phyloP scores from a whole-genome alignment of 2,797 vertebrate genomes.

The Manis pentadactyla region DNA sequence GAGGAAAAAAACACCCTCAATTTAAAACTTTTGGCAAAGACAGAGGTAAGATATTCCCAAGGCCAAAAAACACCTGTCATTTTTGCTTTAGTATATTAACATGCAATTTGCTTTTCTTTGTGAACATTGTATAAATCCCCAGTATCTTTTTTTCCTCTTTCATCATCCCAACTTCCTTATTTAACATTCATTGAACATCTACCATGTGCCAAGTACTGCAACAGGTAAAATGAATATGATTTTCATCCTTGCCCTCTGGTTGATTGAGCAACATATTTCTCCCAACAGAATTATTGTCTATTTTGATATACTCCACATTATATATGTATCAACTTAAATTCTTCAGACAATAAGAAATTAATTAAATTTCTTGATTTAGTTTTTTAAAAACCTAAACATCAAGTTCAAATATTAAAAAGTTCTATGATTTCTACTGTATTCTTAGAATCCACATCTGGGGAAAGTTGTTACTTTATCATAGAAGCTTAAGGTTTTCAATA shows the following conservation, averaged over 20 bases:
- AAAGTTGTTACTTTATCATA: background rate
- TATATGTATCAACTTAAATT: background rate
- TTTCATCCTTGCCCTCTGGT: background rate
- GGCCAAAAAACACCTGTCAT: background rate
- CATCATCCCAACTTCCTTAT: background rate
- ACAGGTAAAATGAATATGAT: background rate
- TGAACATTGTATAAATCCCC: background rate
- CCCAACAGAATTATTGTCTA: background rate
- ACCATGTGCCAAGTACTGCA: background rate
- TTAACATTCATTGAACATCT: background rate
- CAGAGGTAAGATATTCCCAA: background rate
- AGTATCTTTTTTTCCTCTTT: background rate
- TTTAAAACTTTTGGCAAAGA: background rate
- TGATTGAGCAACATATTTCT: background rate
- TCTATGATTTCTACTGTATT: background rate
- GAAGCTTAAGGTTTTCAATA: slow-evolving; percentile 17
- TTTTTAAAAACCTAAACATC: background rate
- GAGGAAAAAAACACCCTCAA: background rate
- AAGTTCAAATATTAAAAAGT: background rate
- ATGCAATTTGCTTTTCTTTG: background rate
- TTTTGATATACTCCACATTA: background rate
- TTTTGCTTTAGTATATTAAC: background rate
- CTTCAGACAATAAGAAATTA: background rate
- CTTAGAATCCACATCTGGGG: background rate
- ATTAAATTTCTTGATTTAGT: background rate